Evolutionary conservation across 2,888 invertebrate species (phyloP).

Genomic region (Pristionchus arcanus): DNA sequence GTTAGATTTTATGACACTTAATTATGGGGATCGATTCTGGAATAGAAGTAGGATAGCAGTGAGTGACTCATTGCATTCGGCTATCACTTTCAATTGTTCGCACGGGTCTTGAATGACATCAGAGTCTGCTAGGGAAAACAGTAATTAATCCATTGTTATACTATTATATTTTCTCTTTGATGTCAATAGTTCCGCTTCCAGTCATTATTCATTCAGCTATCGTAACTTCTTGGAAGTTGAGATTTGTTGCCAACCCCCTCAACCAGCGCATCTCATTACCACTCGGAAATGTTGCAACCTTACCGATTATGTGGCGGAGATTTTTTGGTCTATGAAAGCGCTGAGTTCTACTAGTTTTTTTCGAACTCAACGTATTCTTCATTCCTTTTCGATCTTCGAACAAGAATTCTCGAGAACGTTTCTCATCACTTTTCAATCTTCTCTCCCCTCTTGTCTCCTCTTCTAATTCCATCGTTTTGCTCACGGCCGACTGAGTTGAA

Average conservation of each 20-base stretch:
- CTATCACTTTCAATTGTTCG: neutral
- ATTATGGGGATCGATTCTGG: too few species aligned
- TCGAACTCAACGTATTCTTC: too few species aligned
- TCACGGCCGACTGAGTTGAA: neutral
- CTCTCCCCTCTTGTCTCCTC: constrained; percentile 4
- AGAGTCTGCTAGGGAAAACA: neutral
- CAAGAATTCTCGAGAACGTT: neutral
- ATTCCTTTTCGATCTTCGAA: neutral
- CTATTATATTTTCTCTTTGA: too few species aligned
- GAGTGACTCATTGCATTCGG: neutral
- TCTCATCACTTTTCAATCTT: constrained; percentile 16
- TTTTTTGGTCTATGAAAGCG: too few species aligned
- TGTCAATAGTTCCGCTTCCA: neutral
- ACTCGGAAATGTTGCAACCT: neutral
- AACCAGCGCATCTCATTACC: constrained; percentile 10
- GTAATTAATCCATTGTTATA: too few species aligned
- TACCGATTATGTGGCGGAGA: neutral
- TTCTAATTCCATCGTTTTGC: neutral
- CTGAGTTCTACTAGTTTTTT: too few species aligned
- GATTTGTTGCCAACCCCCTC: neutral
- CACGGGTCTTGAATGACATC: constrained; percentile 14
- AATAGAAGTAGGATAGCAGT: neutral
- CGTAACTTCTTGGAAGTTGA: neutral
- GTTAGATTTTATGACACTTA: too few species aligned
- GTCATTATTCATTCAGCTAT: neutral